phyloP scores from a whole-genome alignment of 2,113 vertebrate genomes.

The Oxyura jamaicensis region DNA sequence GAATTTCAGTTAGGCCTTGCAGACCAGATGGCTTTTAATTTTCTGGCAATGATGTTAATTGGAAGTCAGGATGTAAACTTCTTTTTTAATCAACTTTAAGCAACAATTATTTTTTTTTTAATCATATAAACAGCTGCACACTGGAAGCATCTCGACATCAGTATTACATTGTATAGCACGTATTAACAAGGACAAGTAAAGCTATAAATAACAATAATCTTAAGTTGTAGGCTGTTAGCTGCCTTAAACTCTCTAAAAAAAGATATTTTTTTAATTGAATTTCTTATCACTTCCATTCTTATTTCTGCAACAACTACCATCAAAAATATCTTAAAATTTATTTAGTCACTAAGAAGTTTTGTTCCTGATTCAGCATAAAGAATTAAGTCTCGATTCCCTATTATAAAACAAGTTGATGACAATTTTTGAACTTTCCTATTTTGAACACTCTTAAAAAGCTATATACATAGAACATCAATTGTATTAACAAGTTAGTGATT shows the following conservation, averaged over 20 bases:
- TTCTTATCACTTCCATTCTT: neutral
- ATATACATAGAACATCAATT: neutral
- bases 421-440: neutral
- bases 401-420: neutral
- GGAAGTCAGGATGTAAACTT: slow-evolving; percentile 53
- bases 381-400: neutral
- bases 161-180: neutral
- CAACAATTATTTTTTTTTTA: slow-evolving; percentile 19
- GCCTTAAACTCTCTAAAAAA: neutral
- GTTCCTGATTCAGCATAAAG: neutral
- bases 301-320: neutral
- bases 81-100: slow-evolving; percentile 49
- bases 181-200: neutral
- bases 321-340: neutral
- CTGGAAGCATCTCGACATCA: neutral
- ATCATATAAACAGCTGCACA: slow-evolving; percentile 13
- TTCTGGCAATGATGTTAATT: slow-evolving; percentile 63
- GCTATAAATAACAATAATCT: neutral
- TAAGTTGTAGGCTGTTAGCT: neutral
- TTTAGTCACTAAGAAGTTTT: neutral
- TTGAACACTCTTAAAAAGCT: neutral
- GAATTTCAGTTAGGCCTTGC: slow-evolving; percentile 41
- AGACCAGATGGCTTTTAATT: slow-evolving; percentile 73
- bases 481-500: neutral
- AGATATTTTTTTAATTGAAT: neutral